Evolutionary conservation across 2,113 vertebrate species (phyloP), one percentile per base, ranked within the genome.

Genomic region (Cynopterus brachyotis): DNA sequence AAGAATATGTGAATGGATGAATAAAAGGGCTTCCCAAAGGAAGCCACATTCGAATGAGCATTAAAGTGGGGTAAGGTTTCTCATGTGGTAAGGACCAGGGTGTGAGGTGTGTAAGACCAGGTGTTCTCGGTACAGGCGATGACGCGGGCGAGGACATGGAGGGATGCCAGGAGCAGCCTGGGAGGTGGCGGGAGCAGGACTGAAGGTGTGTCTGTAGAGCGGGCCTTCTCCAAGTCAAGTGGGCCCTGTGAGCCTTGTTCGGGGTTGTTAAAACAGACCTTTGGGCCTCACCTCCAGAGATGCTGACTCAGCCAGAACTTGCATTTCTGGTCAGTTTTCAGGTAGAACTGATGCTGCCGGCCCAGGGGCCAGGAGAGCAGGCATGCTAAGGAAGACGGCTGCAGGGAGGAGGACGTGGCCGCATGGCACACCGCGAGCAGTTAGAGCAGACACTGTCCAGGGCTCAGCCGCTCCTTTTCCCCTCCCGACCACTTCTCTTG

Each of bases 381-480:
- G 16, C 9, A 5, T 5, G 10, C 16, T n/a, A 15, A 64, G 37
- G 20, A 3, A 22, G 32, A 28, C 0, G 2, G 19, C 16, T 6
- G 45, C 19, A 20, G 32, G 76, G 37, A 28, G 9, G 47, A n/a
- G 19, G 55, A 32, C 12, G 57, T 1, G 11, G 19, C 79, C 42
- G 53, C 3, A 0, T 6, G 20, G 26, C 24, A 35, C 6, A 2
- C 70, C 1, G 0, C 1, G 35, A 19, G 53, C 53, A 26, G 37
- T 20, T 3, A 0, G 40, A 35, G 30, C 28, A 4, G 20, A 28
- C 83, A 7, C 6, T 9, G 9, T 30, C 69, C 70, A 17, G 64
- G 3, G 1, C 22, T 11, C 55, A 67, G 20, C 22, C 3, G 26
- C 1, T 3, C 22, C 26, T 12, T 10, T 40, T 7, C 12, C 28